Conservation (phyloP, 2,113 vertebrate genomes). For the Silurus glanis region DNA sequence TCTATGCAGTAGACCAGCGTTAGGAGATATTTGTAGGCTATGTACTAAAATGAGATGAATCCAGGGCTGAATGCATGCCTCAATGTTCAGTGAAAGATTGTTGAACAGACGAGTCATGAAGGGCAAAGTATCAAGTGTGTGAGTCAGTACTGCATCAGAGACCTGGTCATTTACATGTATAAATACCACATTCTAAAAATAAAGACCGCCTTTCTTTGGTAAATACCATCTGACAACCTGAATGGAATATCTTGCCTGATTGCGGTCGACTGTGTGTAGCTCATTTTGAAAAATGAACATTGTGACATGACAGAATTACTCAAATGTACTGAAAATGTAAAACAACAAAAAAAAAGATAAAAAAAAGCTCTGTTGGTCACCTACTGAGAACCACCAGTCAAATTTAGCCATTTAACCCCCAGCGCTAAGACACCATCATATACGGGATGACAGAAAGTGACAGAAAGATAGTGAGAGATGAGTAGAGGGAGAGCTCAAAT, state of each 20-base stretch:
- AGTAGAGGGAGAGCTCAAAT: neutral
- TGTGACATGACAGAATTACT: constrained; percentile 23
- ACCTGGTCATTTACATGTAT: constrained; percentile 28
- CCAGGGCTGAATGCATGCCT: neutral
- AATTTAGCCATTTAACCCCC: constrained; percentile 1
- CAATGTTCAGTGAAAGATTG: neutral
- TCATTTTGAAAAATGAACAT: constrained; percentile 20
- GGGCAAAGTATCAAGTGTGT: neutral
- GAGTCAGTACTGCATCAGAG: constrained; percentile 8
- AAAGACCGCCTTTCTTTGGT: constrained; percentile 8
- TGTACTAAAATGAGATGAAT: neutral
- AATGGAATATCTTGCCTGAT: constrained; percentile 12
- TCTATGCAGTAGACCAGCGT: neutral
- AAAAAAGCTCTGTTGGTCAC: neutral
- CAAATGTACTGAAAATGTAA: too few relatives aligned
- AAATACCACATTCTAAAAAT: constrained; percentile 15
- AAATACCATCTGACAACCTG: constrained; percentile 20
- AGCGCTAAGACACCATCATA: constrained; percentile 12
- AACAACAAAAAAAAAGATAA: neutral
- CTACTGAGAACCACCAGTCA: constrained; percentile 17
- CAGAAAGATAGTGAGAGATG: neutral
- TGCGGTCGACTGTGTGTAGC: neutral
- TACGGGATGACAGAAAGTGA: neutral
- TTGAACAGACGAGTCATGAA: neutral
- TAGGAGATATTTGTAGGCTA: neutral